These are phyloP conservation scores for Hemitrygon akajei DNA, from an alignment of 2,797 vertebrate genomes.

Conservation along the genomic window DNA sequence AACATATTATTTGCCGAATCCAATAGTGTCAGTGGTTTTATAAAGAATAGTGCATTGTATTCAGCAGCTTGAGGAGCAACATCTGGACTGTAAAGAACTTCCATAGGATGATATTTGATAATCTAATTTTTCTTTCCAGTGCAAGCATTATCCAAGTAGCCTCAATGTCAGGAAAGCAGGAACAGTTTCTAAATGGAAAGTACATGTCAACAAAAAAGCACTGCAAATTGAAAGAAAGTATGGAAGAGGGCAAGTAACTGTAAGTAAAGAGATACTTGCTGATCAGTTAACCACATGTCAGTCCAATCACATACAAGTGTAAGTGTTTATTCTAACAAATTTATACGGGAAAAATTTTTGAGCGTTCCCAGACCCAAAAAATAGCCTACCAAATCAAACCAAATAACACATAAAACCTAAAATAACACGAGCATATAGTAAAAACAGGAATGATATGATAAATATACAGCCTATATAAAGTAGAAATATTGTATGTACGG, in stretches of 20 bases:
- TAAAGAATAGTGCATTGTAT: neutral
- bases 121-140: neutral
- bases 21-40: neutral
- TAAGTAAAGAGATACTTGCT: neutral
- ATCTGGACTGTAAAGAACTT: neutral
- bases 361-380: too few species aligned
- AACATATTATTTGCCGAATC: neutral
- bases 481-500: too few species aligned
- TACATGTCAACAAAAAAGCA: constrained; percentile 24
- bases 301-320: neutral
- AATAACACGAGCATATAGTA: too few species aligned
- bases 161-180: neutral
- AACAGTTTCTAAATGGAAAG: constrained; percentile 16
- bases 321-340: neutral
- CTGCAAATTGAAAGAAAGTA: constrained; percentile 18
- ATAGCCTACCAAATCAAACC: too few species aligned
- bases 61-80: neutral
- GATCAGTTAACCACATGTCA: neutral
- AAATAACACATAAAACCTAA: too few species aligned
- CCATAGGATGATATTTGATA: neutral
- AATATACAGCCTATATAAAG: too few species aligned
- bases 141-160: neutral
- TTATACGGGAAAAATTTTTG: too few species aligned
- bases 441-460: too few species aligned
- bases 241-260: constrained; percentile 17